Percentiles rank a stretch among this genome's conserved stretches.
These are phyloP conservation scores for Sebastiscus tertius DNA, from an alignment of 2,797 vertebrate species.

Conservation along the genomic window DNA sequence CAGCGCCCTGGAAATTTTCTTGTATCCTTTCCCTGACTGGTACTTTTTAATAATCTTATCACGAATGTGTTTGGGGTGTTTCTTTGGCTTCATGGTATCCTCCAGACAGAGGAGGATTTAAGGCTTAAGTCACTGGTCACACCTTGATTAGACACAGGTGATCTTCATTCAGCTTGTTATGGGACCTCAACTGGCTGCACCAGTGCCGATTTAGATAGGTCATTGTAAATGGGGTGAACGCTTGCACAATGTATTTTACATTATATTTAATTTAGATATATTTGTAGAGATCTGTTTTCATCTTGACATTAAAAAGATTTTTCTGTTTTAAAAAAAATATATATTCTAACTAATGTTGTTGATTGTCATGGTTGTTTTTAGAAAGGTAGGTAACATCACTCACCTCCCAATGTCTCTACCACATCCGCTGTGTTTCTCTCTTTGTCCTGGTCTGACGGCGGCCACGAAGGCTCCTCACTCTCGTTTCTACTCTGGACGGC, in stretches of 20 bases:
- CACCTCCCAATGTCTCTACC: slow-evolving; percentile 66
- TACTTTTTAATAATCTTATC: background rate
- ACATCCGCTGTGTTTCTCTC: slow-evolving; percentile 71
- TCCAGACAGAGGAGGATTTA: background rate
- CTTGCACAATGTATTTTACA: background rate
- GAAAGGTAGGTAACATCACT: slow-evolving; percentile 5
- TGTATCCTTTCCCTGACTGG: background rate
- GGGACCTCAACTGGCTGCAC: background rate
- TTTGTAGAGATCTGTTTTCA: background rate
- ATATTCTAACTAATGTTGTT: background rate
- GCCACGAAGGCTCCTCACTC: slow-evolving; percentile 81
- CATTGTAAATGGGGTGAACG: background rate
- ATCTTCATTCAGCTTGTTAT: background rate
- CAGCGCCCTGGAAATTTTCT: background rate
- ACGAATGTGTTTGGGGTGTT: background rate
- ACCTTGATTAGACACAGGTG: background rate
- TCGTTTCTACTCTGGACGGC: slow-evolving; percentile 76
- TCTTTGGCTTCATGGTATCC: background rate
- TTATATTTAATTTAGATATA: background rate
- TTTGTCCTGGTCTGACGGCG: slow-evolving; percentile 80
- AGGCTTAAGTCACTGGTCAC: background rate
- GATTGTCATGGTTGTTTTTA: background rate
- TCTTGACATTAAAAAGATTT: background rate
- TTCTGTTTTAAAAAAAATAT: background rate
- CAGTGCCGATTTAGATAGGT: background rate